Conservation (phyloP, 2,113 vertebrate genomes). For the Entelurus aequoreus region DNA sequence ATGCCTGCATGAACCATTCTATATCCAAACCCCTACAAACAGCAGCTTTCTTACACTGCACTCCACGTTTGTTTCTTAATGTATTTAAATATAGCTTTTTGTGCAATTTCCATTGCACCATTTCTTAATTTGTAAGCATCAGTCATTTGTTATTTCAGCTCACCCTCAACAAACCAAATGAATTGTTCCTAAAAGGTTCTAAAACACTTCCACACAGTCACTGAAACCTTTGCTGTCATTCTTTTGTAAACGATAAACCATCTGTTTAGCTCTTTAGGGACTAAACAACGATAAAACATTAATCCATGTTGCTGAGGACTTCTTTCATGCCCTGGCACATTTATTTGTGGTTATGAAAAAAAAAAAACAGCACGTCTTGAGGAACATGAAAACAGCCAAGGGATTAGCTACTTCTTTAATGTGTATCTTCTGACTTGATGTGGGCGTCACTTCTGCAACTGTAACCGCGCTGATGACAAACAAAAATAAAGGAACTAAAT, state of each 20-base stretch:
- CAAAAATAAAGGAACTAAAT: background rate
- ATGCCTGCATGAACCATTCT: no score
- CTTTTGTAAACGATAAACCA: slow-evolving; percentile 4
- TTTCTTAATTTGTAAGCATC: background rate
- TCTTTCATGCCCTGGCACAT: background rate
- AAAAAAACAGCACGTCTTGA: background rate
- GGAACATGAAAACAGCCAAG: background rate
- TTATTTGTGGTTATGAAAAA: background rate
- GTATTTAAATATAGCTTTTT: background rate
- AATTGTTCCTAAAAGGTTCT: background rate
- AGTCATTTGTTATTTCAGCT: background rate
- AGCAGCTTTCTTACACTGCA: no score
- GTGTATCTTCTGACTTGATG: background rate
- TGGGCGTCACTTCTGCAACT: background rate
- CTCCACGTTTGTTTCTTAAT: no score
- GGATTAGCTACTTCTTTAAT: background rate
- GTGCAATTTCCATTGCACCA: background rate
- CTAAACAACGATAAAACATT: slow-evolving; percentile 7
- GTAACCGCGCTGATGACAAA: background rate
- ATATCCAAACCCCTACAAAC: no score
- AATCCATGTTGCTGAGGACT: slow-evolving; percentile 3
- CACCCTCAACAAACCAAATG: background rate
- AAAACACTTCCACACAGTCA: background rate
- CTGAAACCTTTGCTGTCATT: slow-evolving; percentile 6
- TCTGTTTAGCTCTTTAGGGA: slow-evolving; percentile 1